Conservation (phyloP, 2,113 vertebrate species). For the Silurus meridionalis region DNA sequence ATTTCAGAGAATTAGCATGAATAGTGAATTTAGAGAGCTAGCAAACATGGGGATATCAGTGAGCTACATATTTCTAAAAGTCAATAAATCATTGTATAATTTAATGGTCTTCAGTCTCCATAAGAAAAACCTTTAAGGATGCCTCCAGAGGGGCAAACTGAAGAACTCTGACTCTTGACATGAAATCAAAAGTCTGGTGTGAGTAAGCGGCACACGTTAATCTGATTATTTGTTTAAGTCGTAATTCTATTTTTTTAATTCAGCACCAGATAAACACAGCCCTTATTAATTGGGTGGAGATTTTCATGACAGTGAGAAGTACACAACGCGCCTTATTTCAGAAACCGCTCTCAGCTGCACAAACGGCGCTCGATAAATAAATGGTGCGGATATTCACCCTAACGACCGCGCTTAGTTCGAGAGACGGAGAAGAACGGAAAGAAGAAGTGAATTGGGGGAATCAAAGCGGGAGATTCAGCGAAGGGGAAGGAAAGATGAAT, state of each 20-base stretch:
- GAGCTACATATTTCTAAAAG: neutral
- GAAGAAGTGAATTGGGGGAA: slow-evolving; percentile 26
- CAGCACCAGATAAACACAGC: neutral
- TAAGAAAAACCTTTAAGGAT: neutral
- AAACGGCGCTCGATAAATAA: slow-evolving; percentile 6
- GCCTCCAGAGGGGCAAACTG: neutral
- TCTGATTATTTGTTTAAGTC: neutral
- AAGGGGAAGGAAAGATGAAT: slow-evolving; percentile 36
- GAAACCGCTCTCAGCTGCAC: neutral
- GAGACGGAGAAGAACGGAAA: slow-evolving; percentile 49
- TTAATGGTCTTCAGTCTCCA: neutral
- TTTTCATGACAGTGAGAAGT: neutral
- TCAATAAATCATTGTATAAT: neutral
- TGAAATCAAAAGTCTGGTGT: no score
- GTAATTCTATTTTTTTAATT: neutral
- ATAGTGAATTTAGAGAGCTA: neutral
- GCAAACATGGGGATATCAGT: neutral
- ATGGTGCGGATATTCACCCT: slow-evolving; percentile 20
- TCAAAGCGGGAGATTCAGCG: slow-evolving; percentile 28
- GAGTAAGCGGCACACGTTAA: neutral
- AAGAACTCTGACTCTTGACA: neutral
- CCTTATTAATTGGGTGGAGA: neutral
- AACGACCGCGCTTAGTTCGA: slow-evolving; percentile 31
- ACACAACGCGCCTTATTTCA: neutral
- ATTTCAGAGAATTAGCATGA: neutral